These are phyloP conservation scores for Coreius guichenoti DNA, from an alignment of 2,797 vertebrate species.

Conservation along the genomic window DNA sequence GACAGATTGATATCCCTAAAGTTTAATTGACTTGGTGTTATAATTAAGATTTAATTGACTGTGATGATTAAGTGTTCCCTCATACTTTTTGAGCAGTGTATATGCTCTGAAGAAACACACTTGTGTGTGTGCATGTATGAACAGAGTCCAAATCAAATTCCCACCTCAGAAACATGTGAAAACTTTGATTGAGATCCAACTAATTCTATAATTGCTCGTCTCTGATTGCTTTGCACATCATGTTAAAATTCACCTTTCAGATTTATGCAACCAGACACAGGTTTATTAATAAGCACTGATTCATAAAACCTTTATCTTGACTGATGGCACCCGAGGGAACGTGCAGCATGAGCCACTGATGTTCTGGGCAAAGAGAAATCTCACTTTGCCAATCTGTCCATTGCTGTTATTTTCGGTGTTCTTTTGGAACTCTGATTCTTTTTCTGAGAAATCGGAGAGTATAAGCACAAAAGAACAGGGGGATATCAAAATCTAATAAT, in stretches of 20 bases:
- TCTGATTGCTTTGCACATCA: not conserved
- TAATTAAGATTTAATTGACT: too few relatives aligned
- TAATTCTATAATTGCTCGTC: slow-evolving; percentile 1
- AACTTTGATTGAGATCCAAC: not conserved
- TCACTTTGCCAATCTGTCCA: slow-evolving; percentile 17
- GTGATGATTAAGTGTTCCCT: too few relatives aligned
- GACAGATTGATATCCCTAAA: too few relatives aligned
- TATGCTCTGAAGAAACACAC: not conserved
- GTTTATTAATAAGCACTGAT: slow-evolving; percentile 1
- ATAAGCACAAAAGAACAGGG: not conserved
- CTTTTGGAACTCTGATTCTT: not conserved
- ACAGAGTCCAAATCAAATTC: not conserved
- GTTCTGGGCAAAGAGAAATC: not conserved
- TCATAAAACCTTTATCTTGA: not conserved
- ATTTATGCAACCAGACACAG: not conserved
- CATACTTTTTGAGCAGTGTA: not conserved
- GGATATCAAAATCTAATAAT: not conserved
- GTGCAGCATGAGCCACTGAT: not conserved
- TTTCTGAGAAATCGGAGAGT: not conserved
- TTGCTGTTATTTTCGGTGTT: not conserved
- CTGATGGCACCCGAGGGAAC: slow-evolving; percentile 20
- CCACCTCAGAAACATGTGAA: not conserved
- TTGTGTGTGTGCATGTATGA: not conserved
- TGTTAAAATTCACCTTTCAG: not conserved
- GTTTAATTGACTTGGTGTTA: too few relatives aligned